Evolutionary conservation across 2,888 invertebrate species (phyloP).

Genomic region (Linyphia triangularis): DNA sequence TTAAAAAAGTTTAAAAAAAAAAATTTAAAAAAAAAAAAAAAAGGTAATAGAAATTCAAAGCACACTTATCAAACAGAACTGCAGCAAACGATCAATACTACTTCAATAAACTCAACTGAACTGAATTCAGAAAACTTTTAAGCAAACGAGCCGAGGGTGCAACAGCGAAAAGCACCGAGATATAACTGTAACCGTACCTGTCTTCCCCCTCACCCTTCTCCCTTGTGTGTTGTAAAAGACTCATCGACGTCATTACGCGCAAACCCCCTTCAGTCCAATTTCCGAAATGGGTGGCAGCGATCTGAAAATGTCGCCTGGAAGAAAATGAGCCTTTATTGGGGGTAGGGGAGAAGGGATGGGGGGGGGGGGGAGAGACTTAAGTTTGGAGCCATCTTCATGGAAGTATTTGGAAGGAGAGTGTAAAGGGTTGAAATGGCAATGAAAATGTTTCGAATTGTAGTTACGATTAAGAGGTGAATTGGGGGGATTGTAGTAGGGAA

Average conservation of each 20-base stretch:
- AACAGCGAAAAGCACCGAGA: too few species aligned
- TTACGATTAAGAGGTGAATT: too few species aligned
- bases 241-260: slow-evolving; percentile 52
- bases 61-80: slow-evolving; percentile 15
- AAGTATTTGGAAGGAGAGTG: too few species aligned
- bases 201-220: too few species aligned
- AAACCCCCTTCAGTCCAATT: slow-evolving; percentile 54
- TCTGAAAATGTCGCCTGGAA: slow-evolving; percentile 41
- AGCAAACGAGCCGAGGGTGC: slow-evolving; percentile 30
- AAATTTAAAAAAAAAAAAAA: too few species aligned
- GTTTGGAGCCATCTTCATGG: too few species aligned
- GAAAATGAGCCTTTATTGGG: slow-evolving; percentile 50
- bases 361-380: too few species aligned
- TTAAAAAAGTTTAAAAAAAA: slow-evolving; percentile 5
- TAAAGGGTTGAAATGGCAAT: too few species aligned
- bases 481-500: too few species aligned
- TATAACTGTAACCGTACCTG: slow-evolving; percentile 37
- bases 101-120: slow-evolving; percentile 10
- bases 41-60: too few species aligned
- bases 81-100: slow-evolving; percentile 36
- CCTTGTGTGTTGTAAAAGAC: slow-evolving; percentile 43
- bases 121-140: slow-evolving; percentile 28
- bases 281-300: slow-evolving; percentile 23
- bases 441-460: too few species aligned
- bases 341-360: too few species aligned